Conservation (phyloP, 2,888 invertebrate species). For the Eulithis testata region DNA sequence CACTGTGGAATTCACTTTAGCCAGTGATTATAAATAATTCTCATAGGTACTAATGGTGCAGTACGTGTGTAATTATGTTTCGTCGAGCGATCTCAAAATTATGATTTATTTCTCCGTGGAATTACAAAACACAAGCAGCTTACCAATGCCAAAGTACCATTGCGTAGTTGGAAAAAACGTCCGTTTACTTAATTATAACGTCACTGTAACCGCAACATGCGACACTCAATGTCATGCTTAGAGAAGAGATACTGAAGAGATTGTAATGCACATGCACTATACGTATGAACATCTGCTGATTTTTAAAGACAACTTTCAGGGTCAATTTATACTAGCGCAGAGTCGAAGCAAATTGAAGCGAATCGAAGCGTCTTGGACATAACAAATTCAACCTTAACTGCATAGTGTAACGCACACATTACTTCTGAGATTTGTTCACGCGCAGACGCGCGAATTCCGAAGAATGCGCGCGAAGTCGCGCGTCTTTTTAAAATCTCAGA, state of each 20-base stretch:
- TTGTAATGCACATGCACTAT: background rate
- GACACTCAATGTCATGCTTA: slow-evolving; percentile 20
- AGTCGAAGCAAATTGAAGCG: no score
- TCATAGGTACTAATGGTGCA: background rate
- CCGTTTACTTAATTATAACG: slow-evolving; percentile 30
- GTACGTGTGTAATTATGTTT: background rate
- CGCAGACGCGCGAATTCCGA: no score
- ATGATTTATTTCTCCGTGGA: slow-evolving; percentile 33
- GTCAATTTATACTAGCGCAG: no score
- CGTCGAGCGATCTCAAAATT: slow-evolving; percentile 10
- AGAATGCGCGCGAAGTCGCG: no score
- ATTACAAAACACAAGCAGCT: slow-evolving; percentile 71
- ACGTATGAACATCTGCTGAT: slow-evolving; percentile 2
- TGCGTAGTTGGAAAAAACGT: slow-evolving; percentile 57
- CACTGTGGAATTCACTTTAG: background rate
- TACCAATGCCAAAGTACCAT: slow-evolving; percentile 59
- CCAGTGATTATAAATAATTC: background rate
- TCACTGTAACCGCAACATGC: slow-evolving; percentile 33
- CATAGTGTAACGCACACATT: no score
- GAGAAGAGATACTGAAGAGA: background rate
- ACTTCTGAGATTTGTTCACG: no score
- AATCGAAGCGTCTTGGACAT: no score
- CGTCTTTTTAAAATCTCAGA: no score
- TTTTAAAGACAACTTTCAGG: no score
- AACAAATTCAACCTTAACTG: no score